Evolutionary conservation across 2,113 vertebrate genomes (phyloP).

Genomic region (Ceyx margarethae): DNA sequence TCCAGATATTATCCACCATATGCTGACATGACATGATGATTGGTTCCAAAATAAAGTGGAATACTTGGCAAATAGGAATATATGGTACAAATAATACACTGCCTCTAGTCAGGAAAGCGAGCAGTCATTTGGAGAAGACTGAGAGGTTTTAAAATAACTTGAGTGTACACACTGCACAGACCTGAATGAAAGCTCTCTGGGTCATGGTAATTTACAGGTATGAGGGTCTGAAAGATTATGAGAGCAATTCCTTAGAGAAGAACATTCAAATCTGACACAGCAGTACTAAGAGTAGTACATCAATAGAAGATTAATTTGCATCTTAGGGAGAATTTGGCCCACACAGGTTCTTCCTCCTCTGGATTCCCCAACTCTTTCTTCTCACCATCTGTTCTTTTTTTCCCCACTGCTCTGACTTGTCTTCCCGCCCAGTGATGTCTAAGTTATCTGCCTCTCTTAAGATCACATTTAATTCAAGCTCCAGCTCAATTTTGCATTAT

Average conservation of each 20-base stretch:
- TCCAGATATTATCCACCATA: conserved; percentile 68
- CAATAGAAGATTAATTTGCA: conserved; percentile 11
- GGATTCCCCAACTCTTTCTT: conserved; percentile 24
- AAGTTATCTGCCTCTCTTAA: conserved; percentile 25
- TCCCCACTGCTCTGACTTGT: conserved; percentile 43
- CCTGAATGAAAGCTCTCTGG: background rate
- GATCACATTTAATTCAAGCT: background rate
- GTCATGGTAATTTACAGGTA: background rate
- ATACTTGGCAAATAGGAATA: conserved; percentile 68
- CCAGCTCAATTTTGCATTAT: background rate
- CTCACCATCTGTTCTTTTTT: conserved; percentile 30
- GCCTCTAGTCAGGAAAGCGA: conserved; percentile 45
- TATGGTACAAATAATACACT: conserved; percentile 59
- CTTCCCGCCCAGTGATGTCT: conserved; percentile 18
- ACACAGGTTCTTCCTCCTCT: conserved; percentile 4
- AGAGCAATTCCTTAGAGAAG: background rate
- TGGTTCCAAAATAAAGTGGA: conserved; percentile 66
- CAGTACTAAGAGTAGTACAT: background rate
- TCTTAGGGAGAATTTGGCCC: conserved; percentile 31
- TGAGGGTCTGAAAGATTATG: background rate
- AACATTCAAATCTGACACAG: background rate
- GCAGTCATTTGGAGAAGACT: conserved; percentile 28
- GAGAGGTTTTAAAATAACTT: conserved; percentile 41
- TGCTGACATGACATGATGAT: conserved; percentile 67
- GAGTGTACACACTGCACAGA: background rate